Evolutionary conservation across 1,140 invertebrate genomes (phyloP), one percentile per base, ranked within the genome.

Genomic region (Zaprionus camerounensis): DNA sequence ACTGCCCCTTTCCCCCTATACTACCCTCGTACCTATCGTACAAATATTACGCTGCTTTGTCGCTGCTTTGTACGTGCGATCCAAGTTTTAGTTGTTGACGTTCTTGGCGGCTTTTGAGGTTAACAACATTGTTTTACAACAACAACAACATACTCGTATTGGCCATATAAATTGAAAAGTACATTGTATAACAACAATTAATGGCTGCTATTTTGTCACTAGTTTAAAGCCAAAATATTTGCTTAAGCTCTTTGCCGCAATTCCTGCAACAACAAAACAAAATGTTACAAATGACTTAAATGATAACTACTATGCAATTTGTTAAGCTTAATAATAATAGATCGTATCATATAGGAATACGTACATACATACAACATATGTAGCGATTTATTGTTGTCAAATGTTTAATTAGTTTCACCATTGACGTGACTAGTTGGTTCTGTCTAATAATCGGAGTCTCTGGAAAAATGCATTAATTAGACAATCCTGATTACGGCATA

Each of bases 51-150:
- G 41, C 36, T 58, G 65, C 49, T 49, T 49, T 63, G 58, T 75
- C 65, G 41, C 36, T 58, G 65, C 36, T 49, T 38, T 63, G 58
- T 75, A 75, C 67, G 68, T 76, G 73, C 67, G 67, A 76, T 69
- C 71, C 75, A 78, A 78, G 78, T 78, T 81, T 71, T 66, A 87
- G 76, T 77, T 85, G 81, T 80, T 90, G 85, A 82, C 82, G 85
- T 90, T 90, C 85, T 90, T 91, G 85, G 85, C 79, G 88, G 87
- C 91, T 91, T 91, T 85, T 91, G 83, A 91, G 88, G 88, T 82
- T 87, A 91, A 91, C 87, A 91, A 76, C 83, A 84, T 91, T 83
- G 82, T 82, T 91, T 91, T 53, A 56, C 63, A 71, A 71, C 36
- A 22, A 66, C 61, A 61, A 62, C n/a, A 63, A 56, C 44, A 64